These are phyloP conservation scores for Agonopterix subpropinquella DNA, from an alignment of 2,888 invertebrate species.

Conservation along the genomic window DNA sequence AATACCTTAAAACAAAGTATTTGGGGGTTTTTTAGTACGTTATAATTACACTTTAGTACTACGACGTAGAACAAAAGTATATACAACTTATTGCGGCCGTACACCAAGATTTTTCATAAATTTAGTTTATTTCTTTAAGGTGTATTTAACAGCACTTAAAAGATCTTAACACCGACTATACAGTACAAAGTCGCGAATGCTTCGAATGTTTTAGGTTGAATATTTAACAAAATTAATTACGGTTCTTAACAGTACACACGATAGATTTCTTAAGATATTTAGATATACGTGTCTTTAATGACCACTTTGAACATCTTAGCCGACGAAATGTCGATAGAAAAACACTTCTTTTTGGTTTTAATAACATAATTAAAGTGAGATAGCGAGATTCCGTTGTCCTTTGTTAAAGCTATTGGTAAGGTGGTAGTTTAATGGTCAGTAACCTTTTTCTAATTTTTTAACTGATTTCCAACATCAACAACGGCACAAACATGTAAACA, in stretches of 20 bases:
- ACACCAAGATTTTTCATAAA: too few species aligned
- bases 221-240: slow-evolving; percentile 59
- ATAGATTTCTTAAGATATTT: slow-evolving; percentile 55
- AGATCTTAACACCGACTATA: slow-evolving; percentile 12
- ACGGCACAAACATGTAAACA: too few species aligned
- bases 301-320: slow-evolving; percentile 33
- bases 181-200: slow-evolving; percentile 45
- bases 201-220: slow-evolving; percentile 45
- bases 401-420: slow-evolving; percentile 1
- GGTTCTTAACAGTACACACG: slow-evolving; percentile 38
- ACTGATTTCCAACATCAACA: too few species aligned
- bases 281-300: slow-evolving; percentile 56
- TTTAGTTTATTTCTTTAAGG: neutral
- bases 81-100: too few species aligned
- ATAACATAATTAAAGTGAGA: slow-evolving; percentile 54
- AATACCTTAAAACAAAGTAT: too few species aligned
- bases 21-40: too few species aligned
- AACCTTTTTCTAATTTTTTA: slow-evolving; percentile 2
- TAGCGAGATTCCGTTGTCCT: slow-evolving; percentile 17
- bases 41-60: too few species aligned
- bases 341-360: slow-evolving; percentile 52
- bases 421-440: slow-evolving; percentile 1
- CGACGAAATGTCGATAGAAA: slow-evolving; percentile 46
- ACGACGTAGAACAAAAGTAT: too few species aligned
- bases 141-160: slow-evolving; percentile 28